Evolutionary conservation across 2,113 vertebrate genomes (phyloP).

Genomic region (Cyprinodon brontotheroides): DNA sequence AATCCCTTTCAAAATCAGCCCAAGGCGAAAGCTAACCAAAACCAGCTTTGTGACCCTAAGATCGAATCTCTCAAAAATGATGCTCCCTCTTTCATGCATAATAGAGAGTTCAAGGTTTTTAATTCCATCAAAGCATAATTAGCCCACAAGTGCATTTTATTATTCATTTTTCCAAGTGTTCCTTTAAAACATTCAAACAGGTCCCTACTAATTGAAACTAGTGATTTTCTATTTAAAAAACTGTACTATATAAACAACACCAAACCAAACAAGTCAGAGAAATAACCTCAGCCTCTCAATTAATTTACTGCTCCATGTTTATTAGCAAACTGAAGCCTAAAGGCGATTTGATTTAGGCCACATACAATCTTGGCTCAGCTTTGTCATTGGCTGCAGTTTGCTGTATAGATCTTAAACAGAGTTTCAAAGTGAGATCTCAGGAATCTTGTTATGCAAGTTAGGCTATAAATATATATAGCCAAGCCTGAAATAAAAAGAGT

Average conservation of each 20-base stretch:
- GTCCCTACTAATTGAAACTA: neutral
- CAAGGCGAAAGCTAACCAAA: too few relatives aligned
- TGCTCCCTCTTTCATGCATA: neutral
- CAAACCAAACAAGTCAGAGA: neutral
- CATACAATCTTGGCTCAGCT: neutral
- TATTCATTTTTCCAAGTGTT: neutral
- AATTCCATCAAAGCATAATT: neutral
- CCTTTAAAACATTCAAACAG: neutral
- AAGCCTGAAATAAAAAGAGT: neutral
- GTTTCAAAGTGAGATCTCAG: neutral
- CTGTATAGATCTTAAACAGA: neutral
- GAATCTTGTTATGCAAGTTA: neutral
- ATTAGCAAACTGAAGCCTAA: too few relatives aligned
- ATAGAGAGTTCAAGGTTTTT: neutral
- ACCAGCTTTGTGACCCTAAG: too few relatives aligned
- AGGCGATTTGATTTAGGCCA: neutral
- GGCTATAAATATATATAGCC: constrained; percentile 4
- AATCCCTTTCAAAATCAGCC: neutral
- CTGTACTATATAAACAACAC: neutral
- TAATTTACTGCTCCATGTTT: neutral
- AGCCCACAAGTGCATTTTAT: neutral
- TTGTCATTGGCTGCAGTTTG: neutral
- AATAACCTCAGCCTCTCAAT: neutral
- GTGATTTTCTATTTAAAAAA: neutral
- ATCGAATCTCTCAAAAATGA: neutral